Evolutionary conservation across 1,140 invertebrate species (phyloP).

Genomic region (Melanaphis sacchari): DNA sequence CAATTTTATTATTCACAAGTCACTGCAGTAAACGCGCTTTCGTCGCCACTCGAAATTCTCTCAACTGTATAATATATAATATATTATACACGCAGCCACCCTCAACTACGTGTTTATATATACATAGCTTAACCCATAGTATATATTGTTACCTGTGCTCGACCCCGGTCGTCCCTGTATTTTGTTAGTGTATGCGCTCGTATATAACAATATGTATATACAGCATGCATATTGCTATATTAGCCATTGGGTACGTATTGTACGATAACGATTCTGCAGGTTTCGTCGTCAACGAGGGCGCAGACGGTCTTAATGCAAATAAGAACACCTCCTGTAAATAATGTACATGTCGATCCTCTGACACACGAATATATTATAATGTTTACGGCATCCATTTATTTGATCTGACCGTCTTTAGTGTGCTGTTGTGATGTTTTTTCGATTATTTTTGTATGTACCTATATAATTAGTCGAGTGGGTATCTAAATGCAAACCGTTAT

Average conservation of each 20-base stretch:
- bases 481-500: neutral
- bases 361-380: neutral
- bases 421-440: neutral
- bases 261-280: neutral
- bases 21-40: neutral
- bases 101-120: neutral
- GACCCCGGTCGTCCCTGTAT: no score
- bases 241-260: neutral
- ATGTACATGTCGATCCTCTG: neutral
- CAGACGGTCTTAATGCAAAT: neutral
- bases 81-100: neutral
- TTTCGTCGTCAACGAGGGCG: neutral
- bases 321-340: neutral
- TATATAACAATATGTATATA: neutral
- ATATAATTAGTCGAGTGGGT: neutral
- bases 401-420: neutral
- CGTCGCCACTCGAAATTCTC: neutral
- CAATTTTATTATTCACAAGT: conserved; percentile 5
- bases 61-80: neutral
- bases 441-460: neutral
- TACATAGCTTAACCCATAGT: neutral
- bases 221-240: neutral
- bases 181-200: no score
- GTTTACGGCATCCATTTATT: neutral
- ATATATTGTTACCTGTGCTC: neutral